Conservation (phyloP, 2,113 vertebrate genomes). For the Ictidomys tridecemlineatus region DNA sequence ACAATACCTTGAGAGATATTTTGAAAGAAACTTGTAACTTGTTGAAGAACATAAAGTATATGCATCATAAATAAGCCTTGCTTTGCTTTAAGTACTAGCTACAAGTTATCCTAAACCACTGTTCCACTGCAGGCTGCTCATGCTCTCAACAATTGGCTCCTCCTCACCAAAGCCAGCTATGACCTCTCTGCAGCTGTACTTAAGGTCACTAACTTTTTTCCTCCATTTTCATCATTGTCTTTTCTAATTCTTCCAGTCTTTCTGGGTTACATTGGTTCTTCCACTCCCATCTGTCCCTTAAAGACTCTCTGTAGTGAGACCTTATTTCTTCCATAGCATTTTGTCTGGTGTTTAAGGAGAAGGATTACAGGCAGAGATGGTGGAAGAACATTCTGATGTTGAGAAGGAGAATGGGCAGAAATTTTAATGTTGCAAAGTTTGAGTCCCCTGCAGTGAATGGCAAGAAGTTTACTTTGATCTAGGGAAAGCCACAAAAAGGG, state of each 20-base stretch:
- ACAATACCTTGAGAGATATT: neutral
- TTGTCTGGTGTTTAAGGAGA: constrained; percentile 4
- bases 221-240: neutral
- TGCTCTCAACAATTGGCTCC: neutral
- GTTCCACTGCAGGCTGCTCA: neutral
- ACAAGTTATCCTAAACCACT: neutral
- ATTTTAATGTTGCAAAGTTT: neutral
- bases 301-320: neutral
- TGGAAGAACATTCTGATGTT: constrained; percentile 23
- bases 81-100: neutral
- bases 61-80: neutral
- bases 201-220: neutral
- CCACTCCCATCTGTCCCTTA: neutral
- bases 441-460: neutral
- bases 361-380: neutral
- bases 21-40: constrained; percentile 8
- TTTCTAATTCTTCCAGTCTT: constrained; percentile 11
- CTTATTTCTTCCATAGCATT: neutral
- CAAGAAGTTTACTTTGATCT: neutral
- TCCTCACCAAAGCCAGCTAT: neutral
- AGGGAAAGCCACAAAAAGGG: neutral
- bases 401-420: neutral
- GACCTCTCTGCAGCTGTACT: neutral
- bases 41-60: neutral
- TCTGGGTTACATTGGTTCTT: neutral